phyloP scores from a whole-genome alignment of 2,888 invertebrate genomes.

The Helicoverpa assulta region DNA sequence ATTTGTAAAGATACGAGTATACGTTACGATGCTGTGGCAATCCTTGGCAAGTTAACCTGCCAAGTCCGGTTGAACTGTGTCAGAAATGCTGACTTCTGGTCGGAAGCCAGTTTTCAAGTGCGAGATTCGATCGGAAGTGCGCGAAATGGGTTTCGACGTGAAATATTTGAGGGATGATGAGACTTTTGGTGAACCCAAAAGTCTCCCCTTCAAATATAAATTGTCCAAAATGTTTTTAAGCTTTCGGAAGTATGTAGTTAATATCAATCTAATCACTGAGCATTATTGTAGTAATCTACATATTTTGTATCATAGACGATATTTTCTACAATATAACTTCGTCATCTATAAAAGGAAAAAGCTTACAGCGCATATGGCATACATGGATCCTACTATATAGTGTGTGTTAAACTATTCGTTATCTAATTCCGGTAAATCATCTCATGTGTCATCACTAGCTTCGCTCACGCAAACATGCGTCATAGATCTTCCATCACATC shows the following conservation, averaged over 20 bases:
- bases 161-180: background rate
- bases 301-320: too few relatives aligned
- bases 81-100: constrained; percentile 50
- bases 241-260: background rate
- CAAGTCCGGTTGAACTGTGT: constrained; percentile 53
- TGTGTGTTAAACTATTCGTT: background rate
- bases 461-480: constrained; percentile 30
- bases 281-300: too few relatives aligned
- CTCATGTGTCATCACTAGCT: constrained; percentile 4
- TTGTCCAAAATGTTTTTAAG: background rate
- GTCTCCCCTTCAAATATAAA: too few relatives aligned
- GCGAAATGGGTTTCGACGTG: background rate
- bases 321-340: background rate
- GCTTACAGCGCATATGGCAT: too few relatives aligned
- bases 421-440: constrained; percentile 35
- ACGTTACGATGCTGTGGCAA: constrained; percentile 34
- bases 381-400: background rate
- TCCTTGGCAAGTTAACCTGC: constrained; percentile 41
- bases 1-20: constrained; percentile 42
- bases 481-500: constrained; percentile 18
- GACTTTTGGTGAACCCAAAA: too few relatives aligned
- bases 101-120: constrained; percentile 44
- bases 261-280: background rate
- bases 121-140: constrained; percentile 8
- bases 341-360: background rate